A percentile compares a stretch with the other conserved stretches of the same genome.
Conservation (phyloP, 2,888 invertebrate species). For the Brachylomia viminalis region DNA sequence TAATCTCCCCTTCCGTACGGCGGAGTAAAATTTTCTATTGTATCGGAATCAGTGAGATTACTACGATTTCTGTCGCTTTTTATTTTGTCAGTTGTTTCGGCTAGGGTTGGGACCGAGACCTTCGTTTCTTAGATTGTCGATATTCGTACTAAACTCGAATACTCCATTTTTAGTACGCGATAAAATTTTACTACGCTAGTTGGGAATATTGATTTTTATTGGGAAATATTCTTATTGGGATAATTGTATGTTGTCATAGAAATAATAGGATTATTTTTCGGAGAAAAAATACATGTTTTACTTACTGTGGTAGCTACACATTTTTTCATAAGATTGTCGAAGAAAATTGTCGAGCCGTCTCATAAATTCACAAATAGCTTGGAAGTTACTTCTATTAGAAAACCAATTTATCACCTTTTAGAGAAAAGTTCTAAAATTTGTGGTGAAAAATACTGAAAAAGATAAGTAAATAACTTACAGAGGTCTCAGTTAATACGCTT, state of each 20-base stretch:
- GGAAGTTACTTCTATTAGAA: not conserved
- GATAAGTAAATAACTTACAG: slow-evolving; percentile 29
- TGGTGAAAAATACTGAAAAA: slow-evolving; percentile 8
- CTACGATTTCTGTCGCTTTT: slow-evolving; percentile 60
- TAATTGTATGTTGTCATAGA: slow-evolving; percentile 63
- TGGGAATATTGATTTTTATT: slow-evolving; percentile 67
- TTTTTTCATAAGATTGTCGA: not conserved
- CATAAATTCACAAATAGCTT: not conserved
- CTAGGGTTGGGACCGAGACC: slow-evolving; percentile 43
- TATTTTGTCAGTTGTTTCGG: slow-evolving; percentile 56
- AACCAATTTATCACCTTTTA: not conserved
- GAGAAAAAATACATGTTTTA: not conserved
- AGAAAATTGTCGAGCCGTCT: not conserved
- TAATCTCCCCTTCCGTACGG: slow-evolving; percentile 58
- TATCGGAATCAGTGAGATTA: slow-evolving; percentile 66
- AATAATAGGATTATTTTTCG: slow-evolving; percentile 52
- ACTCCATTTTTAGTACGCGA: slow-evolving; percentile 70
- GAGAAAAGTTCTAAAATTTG: not conserved
- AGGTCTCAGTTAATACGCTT: slow-evolving; percentile 33
- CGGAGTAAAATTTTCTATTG: slow-evolving; percentile 69
- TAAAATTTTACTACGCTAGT: slow-evolving; percentile 72
- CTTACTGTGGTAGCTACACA: not conserved
- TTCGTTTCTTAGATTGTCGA: slow-evolving; percentile 64
- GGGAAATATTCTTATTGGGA: slow-evolving; percentile 61
- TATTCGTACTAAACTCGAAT: slow-evolving; percentile 63